phyloP scores from a whole-genome alignment of 2,113 vertebrate genomes.

The Vidua macroura region DNA sequence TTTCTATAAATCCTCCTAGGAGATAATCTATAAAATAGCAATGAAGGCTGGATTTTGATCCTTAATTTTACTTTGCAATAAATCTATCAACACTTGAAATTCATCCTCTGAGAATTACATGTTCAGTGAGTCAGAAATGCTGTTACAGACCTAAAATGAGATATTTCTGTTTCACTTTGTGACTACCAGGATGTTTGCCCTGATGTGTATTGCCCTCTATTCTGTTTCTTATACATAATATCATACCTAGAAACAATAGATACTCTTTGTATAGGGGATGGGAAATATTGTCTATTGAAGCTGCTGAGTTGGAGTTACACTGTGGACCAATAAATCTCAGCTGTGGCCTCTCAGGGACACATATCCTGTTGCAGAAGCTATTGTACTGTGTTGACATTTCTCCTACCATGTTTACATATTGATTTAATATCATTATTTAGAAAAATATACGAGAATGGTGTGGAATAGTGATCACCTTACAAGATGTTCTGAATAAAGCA shows the following conservation, averaged over 20 bases:
- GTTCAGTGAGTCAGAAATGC: not conserved
- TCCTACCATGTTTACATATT: not conserved
- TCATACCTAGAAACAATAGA: not conserved
- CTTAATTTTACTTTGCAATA: not conserved
- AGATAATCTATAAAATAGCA: not conserved
- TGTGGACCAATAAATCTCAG: not conserved
- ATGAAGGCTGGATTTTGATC: not conserved
- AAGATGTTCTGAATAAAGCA: not conserved
- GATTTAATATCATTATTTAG: not conserved
- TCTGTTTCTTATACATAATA: not conserved
- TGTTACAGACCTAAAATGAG: not conserved
- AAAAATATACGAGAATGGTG: not conserved
- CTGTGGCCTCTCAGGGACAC: not conserved
- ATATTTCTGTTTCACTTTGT: not conserved
- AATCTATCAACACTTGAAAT: not conserved
- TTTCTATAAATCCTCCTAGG: constrained; percentile 29
- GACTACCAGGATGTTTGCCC: not conserved
- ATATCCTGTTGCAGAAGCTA: not conserved
- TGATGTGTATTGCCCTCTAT: not conserved
- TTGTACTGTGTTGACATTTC: not conserved
- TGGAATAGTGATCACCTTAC: not conserved
- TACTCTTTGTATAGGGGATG: not conserved
- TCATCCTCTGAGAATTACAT: not conserved
- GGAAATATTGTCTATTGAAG: not conserved
- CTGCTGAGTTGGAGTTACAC: not conserved